phyloP scores from a whole-genome alignment of 2,113 vertebrate genomes.

The Eclectus roratus region DNA sequence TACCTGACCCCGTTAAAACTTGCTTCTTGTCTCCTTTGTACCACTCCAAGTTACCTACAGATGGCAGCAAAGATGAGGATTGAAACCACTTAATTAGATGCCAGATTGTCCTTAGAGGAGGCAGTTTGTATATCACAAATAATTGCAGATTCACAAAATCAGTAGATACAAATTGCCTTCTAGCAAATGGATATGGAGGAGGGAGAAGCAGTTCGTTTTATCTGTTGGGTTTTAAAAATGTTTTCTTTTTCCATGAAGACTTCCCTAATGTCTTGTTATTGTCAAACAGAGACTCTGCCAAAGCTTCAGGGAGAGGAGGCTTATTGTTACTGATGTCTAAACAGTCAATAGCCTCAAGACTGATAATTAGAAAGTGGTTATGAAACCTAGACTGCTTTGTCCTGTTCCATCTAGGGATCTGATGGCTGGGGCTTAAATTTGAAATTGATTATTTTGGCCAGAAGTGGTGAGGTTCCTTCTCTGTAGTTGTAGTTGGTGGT shows the following conservation, averaged over 20 bases:
- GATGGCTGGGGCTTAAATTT: background rate
- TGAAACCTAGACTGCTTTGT: background rate
- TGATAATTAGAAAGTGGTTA: background rate
- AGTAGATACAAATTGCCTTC: background rate
- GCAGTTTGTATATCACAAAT: background rate
- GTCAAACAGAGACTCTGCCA: background rate
- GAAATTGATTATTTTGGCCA: background rate
- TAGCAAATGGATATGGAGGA: background rate
- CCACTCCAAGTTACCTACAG: background rate
- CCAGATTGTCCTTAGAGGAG: background rate
- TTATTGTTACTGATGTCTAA: background rate
- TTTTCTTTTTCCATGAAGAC: background rate
- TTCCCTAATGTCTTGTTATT: background rate
- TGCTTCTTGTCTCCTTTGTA: background rate
- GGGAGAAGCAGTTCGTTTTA: background rate
- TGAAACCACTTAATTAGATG: background rate
- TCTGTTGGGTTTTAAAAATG: background rate
- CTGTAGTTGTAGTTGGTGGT: background rate
- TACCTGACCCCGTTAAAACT: background rate
- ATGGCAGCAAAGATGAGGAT: conserved; percentile 53
- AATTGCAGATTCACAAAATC: background rate
- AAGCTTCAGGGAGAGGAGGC: background rate
- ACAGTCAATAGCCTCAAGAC: background rate
- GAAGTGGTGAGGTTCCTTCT: background rate
- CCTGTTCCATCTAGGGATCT: background rate